Percentiles rank a stretch among this genome's conserved stretches.
Conservation (phyloP, 23 tunicate species). For the Diplosoma virens region DNA sequence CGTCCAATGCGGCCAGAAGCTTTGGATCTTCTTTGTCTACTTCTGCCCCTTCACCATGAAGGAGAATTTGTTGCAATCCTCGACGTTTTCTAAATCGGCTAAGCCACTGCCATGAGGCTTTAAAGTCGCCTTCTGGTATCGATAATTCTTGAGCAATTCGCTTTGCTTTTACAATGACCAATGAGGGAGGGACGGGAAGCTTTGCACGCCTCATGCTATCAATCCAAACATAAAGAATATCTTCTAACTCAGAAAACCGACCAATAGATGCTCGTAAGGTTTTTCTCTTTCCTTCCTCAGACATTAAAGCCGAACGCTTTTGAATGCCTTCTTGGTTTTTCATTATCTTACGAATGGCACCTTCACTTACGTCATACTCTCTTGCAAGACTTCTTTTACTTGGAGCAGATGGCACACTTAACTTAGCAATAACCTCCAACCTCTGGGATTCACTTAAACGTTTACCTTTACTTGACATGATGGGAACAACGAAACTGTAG, state of each 20-base stretch:
- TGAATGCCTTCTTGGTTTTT: slow-evolving; percentile 34
- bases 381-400: slow-evolving; percentile 44
- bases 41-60: slow-evolving; percentile 51
- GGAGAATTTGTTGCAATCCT: slow-evolving; percentile 40
- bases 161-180: slow-evolving; percentile 55
- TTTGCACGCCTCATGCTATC: slow-evolving; percentile 43
- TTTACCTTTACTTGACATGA: slow-evolving; percentile 3
- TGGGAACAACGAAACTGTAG: not conserved
- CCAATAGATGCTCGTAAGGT: slow-evolving; percentile 31
- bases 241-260: slow-evolving; percentile 45
- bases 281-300: slow-evolving; percentile 38
- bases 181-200: slow-evolving; percentile 44
- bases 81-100: slow-evolving; percentile 49
- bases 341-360: slow-evolving; percentile 17
- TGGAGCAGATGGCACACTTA: slow-evolving; percentile 27
- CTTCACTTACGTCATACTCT: slow-evolving; percentile 42
- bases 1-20: slow-evolving; percentile 21
- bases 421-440: slow-evolving; percentile 16
- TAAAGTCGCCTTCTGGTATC: slow-evolving; percentile 20
- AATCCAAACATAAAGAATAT: slow-evolving; percentile 43
- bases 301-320: slow-evolving; percentile 42
- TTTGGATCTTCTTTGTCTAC: slow-evolving; percentile 30
- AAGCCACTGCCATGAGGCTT: slow-evolving; percentile 50
- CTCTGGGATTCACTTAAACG: slow-evolving; percentile 18
- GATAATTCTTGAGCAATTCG: slow-evolving; percentile 46